These are phyloP conservation scores for Poecilobothrus nobilitatus DNA, from an alignment of 2,888 invertebrate genomes.

Conservation along the genomic window DNA sequence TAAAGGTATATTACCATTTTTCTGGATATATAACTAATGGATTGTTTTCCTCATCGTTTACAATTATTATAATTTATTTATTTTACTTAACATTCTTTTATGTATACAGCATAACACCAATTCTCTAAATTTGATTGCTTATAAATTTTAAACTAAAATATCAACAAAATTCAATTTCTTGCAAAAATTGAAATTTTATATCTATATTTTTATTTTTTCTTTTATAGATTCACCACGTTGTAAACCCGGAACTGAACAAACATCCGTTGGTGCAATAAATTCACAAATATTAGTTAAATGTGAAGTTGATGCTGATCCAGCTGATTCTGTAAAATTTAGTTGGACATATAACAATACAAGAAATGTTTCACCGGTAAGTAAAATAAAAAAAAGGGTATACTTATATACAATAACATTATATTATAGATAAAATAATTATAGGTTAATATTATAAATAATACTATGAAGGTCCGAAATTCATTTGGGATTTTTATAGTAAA, in stretches of 20 bases:
- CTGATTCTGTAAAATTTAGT: conserved; percentile 62
- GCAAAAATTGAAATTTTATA: background rate
- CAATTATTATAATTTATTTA: too few species aligned
- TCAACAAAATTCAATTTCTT: background rate
- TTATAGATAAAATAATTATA: too few species aligned
- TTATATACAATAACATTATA: background rate
- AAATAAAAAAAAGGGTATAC: background rate
- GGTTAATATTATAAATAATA: too few species aligned
- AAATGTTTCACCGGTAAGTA: conserved; percentile 65
- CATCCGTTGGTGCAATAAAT: conserved; percentile 62
- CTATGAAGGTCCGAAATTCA: too few species aligned
- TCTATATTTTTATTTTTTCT: conserved; percentile 18
- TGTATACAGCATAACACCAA: too few species aligned
- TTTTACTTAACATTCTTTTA: too few species aligned
- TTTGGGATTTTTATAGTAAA: too few species aligned
- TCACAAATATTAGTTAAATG: conserved; percentile 68
- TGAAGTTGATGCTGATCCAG: conserved; percentile 72
- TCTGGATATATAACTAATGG: too few species aligned
- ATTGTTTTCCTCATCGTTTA: too few species aligned
- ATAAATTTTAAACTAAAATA: too few species aligned
- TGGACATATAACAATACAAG: conserved; percentile 79
- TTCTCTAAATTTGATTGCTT: too few species aligned
- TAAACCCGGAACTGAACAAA: conserved; percentile 60
- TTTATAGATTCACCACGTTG: conserved; percentile 67
- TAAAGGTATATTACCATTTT: too few species aligned